Evolutionary conservation across 1,140 invertebrate genomes (phyloP).

Genomic region (Drosophila bocqueti): DNA sequence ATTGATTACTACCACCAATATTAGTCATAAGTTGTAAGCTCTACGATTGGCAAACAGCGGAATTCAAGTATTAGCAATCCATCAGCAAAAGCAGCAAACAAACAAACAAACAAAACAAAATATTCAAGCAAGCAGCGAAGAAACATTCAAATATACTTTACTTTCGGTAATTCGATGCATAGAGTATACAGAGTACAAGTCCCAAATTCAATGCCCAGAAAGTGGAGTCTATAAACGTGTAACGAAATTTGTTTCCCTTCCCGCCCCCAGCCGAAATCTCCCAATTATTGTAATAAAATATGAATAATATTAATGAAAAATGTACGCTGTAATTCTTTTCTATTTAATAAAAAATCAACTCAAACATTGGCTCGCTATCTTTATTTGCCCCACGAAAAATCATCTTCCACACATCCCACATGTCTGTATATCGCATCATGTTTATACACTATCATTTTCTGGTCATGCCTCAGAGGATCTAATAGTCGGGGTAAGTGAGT

Average conservation of each 20-base stretch:
- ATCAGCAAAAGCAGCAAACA: constrained; percentile 31
- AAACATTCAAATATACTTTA: constrained; percentile 20
- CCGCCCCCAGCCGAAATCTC: constrained; percentile 40
- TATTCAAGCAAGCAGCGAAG: constrained; percentile 6
- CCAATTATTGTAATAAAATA: constrained; percentile 56
- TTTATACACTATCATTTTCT: constrained; percentile 81
- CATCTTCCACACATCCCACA: constrained; percentile 28
- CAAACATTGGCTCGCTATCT: constrained; percentile 46
- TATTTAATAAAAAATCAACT: constrained; percentile 58
- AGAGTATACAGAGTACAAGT: constrained; percentile 27
- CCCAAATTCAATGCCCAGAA: constrained; percentile 64
- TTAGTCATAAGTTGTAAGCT: constrained; percentile 80
- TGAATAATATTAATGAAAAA: constrained; percentile 70
- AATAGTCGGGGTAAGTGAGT: constrained; percentile 30
- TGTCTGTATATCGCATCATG: constrained; percentile 52
- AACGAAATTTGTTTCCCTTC: constrained; percentile 55
- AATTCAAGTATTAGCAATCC: constrained; percentile 73
- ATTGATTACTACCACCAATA: constrained; percentile 50
- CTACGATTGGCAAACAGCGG: constrained; percentile 56
- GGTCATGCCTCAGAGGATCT: constrained; percentile 45
- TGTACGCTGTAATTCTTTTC: constrained; percentile 53
- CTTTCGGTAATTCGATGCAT: constrained; percentile 22
- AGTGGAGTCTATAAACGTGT: constrained; percentile 77
- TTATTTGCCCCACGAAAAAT: constrained; percentile 53
- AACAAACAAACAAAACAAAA: background rate